Evolutionary conservation across 2,797 vertebrate species (phyloP), one percentile per base, ranked within the genome.

Genomic region (Serranus cabrilla): DNA sequence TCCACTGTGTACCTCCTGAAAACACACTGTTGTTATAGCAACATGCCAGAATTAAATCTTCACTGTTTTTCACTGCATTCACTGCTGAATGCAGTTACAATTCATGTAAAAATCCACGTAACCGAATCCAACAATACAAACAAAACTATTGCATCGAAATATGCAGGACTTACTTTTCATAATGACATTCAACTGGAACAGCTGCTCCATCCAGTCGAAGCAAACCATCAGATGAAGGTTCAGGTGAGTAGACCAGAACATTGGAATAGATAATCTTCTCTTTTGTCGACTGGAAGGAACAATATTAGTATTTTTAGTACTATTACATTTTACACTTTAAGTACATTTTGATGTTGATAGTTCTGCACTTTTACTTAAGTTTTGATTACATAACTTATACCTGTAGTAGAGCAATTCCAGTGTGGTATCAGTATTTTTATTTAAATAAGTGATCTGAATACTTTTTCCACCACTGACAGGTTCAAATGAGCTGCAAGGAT

Each of bases 151-250:
- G 5, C 7, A 1, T 1, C 3, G 47, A 23, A 54, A 23, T 11
- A 1, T 25, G 14, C 17, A 56, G 3, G 3, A 65, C 85, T 74
- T 69, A 94, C 94, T 74, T 93, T 27, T 80, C 70, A 85, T 92
- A 95, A 65, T 93, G 92, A 25, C 94, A 95, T 81, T 92, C 87
- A 68, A 94, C 77, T 23, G 93, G 92, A 79, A 94, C 71, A 18
- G 64, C 56, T 14, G 88, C 83, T 56, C 16, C 60, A 55, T 85
- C 86, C 50, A 92, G 80, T 59, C 88, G 74, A 4, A 93, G 68
- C 37, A 95, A 72, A 17, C 88, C 91, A 56, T 88, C 85, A 64
- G 74, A 6, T 6, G 91, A 89, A 25, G 85, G 76, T 58, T 88
- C 75, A 50, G 94, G 93, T 0, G 90, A 78, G 80, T 94, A 93